Evolutionary conservation across 2,888 invertebrate species (phyloP), one percentile per base, ranked within the genome.

Genomic region (Campoletis raptor): DNA sequence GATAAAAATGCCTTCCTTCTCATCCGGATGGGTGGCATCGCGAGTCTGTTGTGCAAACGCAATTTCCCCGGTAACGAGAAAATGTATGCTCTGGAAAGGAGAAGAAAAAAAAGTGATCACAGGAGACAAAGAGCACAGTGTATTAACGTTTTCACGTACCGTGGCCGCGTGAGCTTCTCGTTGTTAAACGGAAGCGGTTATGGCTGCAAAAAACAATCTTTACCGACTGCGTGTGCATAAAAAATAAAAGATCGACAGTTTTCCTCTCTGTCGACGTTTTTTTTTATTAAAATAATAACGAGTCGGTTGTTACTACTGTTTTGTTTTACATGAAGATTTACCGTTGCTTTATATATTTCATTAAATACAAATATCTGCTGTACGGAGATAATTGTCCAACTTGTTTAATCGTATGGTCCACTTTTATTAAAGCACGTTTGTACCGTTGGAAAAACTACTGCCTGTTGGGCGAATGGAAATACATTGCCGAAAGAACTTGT

Each of bases 11-110:
- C 21, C 24, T 81, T 66, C 15, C 64, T 61, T 66, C 85, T 72
- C 72, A 48, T 70, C 30, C 54, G 30, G 24, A 57, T 64, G 72
- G 72, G 42, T 64, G 54, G 24, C 66, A 64, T 52, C 7, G 40
- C 21, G 36, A 61, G 54, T 15, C 57, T 45, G 69, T 77, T 70
- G 36, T 37, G 70, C 69, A n/a, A 81, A 81, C 77, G 76, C 76
- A 85, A 81, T 85, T 85, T 85, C 45, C 85, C 24, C 36, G 72
- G 52, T 81, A 81, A 67, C 85, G 48, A 85, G 67, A 77, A 67
- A 81, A 85, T 72, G 72, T 48, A 24, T 52, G 79, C 37, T 67
- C 52, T 12, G 40, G 9, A 54, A 61, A 45, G 37, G 40, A 69
- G 36, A 73, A 69, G 0, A 76, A 72, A 76, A 48, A 57, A 48